phyloP scores from a whole-genome alignment of 2,113 vertebrate genomes.

The Lichenostomus cassidix region DNA sequence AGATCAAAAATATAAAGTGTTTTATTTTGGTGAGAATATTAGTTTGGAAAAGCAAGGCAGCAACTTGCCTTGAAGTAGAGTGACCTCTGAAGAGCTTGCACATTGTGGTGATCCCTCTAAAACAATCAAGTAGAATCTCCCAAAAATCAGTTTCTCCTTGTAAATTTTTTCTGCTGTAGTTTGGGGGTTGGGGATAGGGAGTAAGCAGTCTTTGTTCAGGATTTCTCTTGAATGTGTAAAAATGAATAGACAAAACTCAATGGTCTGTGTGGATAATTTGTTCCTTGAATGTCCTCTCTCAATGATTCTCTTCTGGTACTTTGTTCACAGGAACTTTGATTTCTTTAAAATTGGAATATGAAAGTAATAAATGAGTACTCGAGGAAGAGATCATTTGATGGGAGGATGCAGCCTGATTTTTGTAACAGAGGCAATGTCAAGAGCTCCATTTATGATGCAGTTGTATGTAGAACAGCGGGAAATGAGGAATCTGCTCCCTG shows the following conservation, averaged over 20 bases:
- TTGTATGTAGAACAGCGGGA: slow-evolving; percentile 21
- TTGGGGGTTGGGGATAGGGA: neutral
- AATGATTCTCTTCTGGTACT: neutral
- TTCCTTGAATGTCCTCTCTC: neutral
- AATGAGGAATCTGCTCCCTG: slow-evolving; percentile 38
- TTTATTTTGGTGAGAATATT: neutral
- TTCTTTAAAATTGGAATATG: slow-evolving; percentile 8
- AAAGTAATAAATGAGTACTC: neutral
- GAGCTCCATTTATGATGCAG: neutral
- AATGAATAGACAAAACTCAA: neutral
- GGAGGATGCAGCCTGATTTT: neutral
- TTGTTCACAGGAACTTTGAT: neutral
- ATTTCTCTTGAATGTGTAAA: neutral
- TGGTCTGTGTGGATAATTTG: neutral
- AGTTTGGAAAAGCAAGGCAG: neutral
- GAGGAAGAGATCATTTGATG: neutral
- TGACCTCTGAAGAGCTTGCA: neutral
- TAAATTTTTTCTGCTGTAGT: neutral
- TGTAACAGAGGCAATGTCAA: neutral
- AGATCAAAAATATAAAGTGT: neutral
- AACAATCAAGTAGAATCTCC: neutral
- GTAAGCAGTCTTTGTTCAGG: neutral
- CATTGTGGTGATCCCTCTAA: neutral
- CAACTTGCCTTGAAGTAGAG: neutral
- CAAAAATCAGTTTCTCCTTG: neutral